Conservation (phyloP, 2,888 invertebrate genomes). For the Bibio marci region DNA sequence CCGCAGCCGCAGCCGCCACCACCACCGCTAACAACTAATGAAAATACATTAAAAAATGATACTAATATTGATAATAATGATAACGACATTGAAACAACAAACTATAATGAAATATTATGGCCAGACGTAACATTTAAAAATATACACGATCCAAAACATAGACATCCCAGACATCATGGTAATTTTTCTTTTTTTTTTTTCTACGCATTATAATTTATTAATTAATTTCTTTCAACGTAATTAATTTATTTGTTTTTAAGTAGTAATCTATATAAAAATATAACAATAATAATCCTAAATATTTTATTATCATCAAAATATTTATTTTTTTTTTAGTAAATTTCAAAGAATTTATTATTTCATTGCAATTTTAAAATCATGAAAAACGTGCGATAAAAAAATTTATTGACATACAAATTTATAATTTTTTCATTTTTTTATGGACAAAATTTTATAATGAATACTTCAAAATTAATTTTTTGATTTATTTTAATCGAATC, state of each 20-base stretch:
- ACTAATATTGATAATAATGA: not conserved
- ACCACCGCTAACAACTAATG: not conserved
- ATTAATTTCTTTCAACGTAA: not conserved
- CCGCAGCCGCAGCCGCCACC: not conserved
- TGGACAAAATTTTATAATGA: too few relatives aligned
- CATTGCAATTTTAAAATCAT: too few relatives aligned
- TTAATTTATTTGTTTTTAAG: not conserved
- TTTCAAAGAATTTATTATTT: too few relatives aligned
- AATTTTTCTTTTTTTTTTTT: slow-evolving; percentile 2
- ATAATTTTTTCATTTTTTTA: too few relatives aligned
- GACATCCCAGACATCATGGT: slow-evolving; percentile 27
- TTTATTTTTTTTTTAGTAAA: slow-evolving; percentile 4
- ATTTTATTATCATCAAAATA: not conserved
- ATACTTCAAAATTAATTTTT: too few relatives aligned
- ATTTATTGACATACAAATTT: too few relatives aligned
- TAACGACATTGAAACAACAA: not conserved
- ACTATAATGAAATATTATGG: slow-evolving; percentile 4
- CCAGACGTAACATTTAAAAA: slow-evolving; percentile 18
- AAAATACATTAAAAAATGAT: not conserved
- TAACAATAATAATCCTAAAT: not conserved
- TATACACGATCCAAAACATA: slow-evolving; percentile 28
- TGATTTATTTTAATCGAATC: too few relatives aligned
- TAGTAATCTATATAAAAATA: too few relatives aligned
- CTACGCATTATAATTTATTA: not conserved
- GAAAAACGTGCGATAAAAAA: too few relatives aligned